Conservation (phyloP, 2,113 vertebrate species). For the Lichenostomus cassidix region DNA sequence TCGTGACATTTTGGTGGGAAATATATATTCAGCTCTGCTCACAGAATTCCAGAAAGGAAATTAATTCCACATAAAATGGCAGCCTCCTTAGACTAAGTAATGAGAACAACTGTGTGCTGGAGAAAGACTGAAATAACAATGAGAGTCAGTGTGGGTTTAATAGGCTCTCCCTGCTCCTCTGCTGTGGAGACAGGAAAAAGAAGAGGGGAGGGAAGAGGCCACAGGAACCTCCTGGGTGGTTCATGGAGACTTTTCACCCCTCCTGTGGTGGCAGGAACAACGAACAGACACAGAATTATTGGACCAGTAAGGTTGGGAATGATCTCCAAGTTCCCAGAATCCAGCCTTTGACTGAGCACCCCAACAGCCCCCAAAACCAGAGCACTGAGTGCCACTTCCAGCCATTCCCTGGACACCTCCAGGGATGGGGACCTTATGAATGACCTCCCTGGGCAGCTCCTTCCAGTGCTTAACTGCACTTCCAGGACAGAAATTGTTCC, state of each 20-base stretch:
- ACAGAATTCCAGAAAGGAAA: constrained; percentile 39
- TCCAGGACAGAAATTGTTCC: not conserved
- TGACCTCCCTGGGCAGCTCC: not conserved
- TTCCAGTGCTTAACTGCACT: not conserved
- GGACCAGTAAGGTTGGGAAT: not conserved
- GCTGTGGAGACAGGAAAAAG: not conserved
- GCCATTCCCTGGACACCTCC: no score
- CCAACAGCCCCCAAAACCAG: not conserved
- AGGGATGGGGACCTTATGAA: not conserved
- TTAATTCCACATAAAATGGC: constrained; percentile 53
- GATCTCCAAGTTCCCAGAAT: not conserved
- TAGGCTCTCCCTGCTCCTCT: not conserved
- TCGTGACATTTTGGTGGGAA: constrained; percentile 24
- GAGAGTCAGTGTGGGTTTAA: not conserved
- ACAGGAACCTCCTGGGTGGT: not conserved
- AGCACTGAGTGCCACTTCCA: no score
- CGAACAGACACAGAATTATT: not conserved
- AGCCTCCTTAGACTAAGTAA: constrained; percentile 36
- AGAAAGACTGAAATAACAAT: constrained; percentile 32
- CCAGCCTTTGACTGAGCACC: not conserved
- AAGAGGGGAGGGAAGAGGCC: not conserved
- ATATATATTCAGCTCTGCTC: constrained; percentile 41
- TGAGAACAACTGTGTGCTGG: constrained; percentile 20
- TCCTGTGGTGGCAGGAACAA: not conserved
- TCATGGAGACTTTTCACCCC: not conserved